Percentiles rank a stretch among this genome's conserved stretches.
Conservation (phyloP, 2,797 vertebrate species). For the Loriculus beryllinus region DNA sequence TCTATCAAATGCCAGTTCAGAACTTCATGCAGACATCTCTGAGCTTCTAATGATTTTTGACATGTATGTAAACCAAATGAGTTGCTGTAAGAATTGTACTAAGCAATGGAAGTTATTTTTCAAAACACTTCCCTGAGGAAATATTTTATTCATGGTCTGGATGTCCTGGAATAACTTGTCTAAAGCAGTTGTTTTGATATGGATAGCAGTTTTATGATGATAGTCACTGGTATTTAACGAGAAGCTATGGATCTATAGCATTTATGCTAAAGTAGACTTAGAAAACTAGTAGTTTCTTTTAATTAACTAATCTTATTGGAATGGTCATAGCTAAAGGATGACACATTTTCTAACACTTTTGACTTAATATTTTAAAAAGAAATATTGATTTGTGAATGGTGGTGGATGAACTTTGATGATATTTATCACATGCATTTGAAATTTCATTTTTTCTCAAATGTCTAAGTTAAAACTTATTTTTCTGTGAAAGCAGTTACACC, state of each 20-base stretch:
- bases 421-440: background rate
- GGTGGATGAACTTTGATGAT: background rate
- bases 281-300: background rate
- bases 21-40: background rate
- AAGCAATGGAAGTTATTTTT: background rate
- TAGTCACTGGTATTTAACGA: background rate
- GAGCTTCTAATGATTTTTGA: conserved; percentile 18
- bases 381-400: background rate
- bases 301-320: background rate
- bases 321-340: background rate
- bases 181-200: background rate
- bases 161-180: background rate
- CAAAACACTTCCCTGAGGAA: background rate
- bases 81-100: background rate
- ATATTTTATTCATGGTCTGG: background rate
- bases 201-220: background rate
- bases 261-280: background rate
- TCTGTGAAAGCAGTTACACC: background rate
- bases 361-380: background rate
- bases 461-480: background rate
- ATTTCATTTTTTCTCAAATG: background rate
- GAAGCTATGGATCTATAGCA: background rate
- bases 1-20: conserved; percentile 14
- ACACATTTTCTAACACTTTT: background rate
- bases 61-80: background rate